These are phyloP conservation scores for Agapornis roseicollis DNA, from an alignment of 2,113 vertebrate genomes.

Conservation along the genomic window DNA sequence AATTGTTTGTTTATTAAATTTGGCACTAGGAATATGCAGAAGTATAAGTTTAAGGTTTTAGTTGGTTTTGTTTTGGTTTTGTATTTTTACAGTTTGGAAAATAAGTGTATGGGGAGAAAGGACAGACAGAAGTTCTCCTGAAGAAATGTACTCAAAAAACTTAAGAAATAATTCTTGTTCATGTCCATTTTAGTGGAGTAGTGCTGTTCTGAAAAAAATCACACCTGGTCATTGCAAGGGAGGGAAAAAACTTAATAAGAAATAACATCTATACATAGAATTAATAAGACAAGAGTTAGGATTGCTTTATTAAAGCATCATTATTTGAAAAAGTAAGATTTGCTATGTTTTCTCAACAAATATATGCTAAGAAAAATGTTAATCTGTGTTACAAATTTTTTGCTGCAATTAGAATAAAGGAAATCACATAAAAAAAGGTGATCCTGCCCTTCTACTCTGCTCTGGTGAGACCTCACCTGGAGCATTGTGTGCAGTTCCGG, in stretches of 20 bases:
- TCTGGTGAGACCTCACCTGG: too few relatives aligned
- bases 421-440: neutral
- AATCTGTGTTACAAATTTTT: constrained; percentile 40
- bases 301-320: neutral
- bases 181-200: neutral
- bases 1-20: neutral
- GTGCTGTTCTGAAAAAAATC: neutral
- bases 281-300: neutral
- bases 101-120: neutral
- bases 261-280: neutral
- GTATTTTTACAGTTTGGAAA: neutral
- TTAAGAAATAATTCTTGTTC: neutral
- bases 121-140: neutral
- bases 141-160: neutral
- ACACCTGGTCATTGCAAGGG: neutral
- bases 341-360: constrained; percentile 39
- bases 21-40: neutral
- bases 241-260: neutral
- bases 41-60: neutral
- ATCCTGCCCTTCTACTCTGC: too few relatives aligned
- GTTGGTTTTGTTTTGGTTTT: neutral
- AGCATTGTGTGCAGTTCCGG: too few relatives aligned
- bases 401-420: constrained; percentile 31
- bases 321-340: neutral
- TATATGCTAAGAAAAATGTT: constrained; percentile 40